Evolutionary conservation across 2,888 invertebrate species (phyloP).

Genomic region (Pristionchus maxplancki): DNA sequence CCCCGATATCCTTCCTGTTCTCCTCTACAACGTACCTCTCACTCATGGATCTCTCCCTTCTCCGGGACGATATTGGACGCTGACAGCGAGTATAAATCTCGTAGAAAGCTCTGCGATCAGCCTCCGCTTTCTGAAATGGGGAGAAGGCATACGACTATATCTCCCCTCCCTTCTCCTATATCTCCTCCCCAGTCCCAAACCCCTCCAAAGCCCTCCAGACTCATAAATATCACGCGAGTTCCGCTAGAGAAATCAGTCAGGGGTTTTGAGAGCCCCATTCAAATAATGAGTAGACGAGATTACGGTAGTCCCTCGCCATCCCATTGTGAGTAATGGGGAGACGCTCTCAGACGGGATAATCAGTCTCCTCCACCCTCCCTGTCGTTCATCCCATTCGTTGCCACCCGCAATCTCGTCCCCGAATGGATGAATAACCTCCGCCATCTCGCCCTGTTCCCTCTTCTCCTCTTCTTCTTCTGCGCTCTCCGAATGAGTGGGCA

Average conservation of each 20-base stretch:
- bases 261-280: background rate
- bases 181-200: background rate
- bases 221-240: background rate
- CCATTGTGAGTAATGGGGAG: background rate
- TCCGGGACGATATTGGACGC: background rate
- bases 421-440: background rate
- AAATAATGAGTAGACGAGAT: background rate
- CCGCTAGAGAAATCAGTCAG: background rate
- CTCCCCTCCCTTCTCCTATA: background rate
- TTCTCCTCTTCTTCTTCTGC: constrained; percentile 25
- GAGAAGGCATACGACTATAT: background rate
- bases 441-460: constrained; percentile 1
- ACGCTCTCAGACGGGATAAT: constrained; percentile 23
- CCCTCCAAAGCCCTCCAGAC: background rate
- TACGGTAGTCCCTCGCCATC: background rate
- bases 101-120: constrained; percentile 34
- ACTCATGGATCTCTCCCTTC: constrained; percentile 38
- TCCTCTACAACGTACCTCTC: constrained; percentile 20
- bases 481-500: constrained; percentile 42
- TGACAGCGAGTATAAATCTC: constrained; percentile 51
- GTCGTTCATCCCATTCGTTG: background rate
- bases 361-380: background rate
- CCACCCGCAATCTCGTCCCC: background rate
- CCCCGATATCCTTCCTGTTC: constrained; percentile 24
- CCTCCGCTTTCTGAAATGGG: constrained; percentile 28